These are phyloP conservation scores for Calephelis perditalis DNA, from an alignment of 2,888 invertebrate species.

Conservation along the genomic window DNA sequence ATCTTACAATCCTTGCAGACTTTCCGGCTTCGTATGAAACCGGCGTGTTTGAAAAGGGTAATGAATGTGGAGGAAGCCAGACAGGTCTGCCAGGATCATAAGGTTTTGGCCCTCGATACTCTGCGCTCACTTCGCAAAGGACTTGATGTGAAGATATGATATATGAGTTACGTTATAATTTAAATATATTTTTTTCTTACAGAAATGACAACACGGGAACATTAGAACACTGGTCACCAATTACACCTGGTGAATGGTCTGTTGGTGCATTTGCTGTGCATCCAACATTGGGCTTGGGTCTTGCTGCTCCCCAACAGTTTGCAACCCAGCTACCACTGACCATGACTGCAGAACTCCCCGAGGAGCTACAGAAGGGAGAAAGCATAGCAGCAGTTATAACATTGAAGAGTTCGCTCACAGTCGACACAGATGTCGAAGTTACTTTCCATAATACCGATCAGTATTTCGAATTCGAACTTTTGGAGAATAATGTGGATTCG, in stretches of 20 bases:
- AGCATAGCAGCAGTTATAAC: constrained; percentile 91
- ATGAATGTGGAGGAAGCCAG: too few species aligned
- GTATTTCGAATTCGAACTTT: constrained; percentile 89
- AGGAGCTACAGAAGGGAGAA: constrained; percentile 93
- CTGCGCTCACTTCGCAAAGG: too few species aligned
- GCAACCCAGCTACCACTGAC: constrained; percentile 83
- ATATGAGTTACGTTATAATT: too few species aligned
- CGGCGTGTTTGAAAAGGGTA: too few species aligned
- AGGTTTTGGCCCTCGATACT: too few species aligned
- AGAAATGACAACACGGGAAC: constrained; percentile 62
- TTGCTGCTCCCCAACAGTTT: constrained; percentile 53
- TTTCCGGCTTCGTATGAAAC: too few species aligned
- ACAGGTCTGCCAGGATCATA: too few species aligned
- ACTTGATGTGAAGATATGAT: too few species aligned
- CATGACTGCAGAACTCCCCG: constrained; percentile 91
- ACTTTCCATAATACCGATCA: constrained; percentile 89
- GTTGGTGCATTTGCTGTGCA: constrained; percentile 70
- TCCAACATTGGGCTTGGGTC: constrained; percentile 59
- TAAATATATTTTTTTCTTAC: constrained; percentile 22
- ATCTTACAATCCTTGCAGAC: too few species aligned
- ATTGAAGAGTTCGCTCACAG: constrained; percentile 91
- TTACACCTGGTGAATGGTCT: constrained; percentile 49
- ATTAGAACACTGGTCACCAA: constrained; percentile 58
- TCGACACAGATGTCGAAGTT: constrained; percentile 87
- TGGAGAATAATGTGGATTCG: constrained; percentile 85